A percentile compares a stretch with the other conserved stretches of the same genome.
Evolutionary conservation across 2,888 invertebrate genomes (phyloP).

Genomic region (Hermaeophaga mercurialis): DNA sequence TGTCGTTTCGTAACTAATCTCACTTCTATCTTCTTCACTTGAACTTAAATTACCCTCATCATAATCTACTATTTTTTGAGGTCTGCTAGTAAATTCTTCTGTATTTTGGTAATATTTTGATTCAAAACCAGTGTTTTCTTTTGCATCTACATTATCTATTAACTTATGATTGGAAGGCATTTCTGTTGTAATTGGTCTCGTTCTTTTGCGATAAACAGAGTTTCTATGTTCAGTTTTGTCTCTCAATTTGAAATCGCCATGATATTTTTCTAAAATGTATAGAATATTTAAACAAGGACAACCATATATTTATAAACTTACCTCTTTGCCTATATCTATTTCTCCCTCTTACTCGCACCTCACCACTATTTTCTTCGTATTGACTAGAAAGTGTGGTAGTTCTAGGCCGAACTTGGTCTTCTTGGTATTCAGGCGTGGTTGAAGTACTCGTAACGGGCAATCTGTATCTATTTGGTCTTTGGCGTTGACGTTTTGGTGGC

Average conservation of each 20-base stretch:
- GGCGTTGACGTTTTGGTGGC: slow-evolving; percentile 12
- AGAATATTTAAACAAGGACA: no score
- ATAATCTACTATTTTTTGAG: slow-evolving; percentile 12
- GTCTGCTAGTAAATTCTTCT: slow-evolving; percentile 7
- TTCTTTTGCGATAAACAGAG: slow-evolving; percentile 24
- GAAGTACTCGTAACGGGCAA: slow-evolving; percentile 37
- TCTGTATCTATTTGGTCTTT: slow-evolving; percentile 27
- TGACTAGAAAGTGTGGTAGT: slow-evolving; percentile 27
- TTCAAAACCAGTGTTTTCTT: slow-evolving; percentile 21
- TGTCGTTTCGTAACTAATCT: slow-evolving; percentile 12
- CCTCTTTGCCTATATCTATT: slow-evolving; percentile 34
- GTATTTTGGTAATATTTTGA: slow-evolving; percentile 19
- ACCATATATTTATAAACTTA: slow-evolving; percentile 2
- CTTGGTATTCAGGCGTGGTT: slow-evolving; percentile 16
- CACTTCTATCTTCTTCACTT: slow-evolving; percentile 9
- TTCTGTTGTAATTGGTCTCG: slow-evolving; percentile 31
- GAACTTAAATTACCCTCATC: slow-evolving; percentile 10
- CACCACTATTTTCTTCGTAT: slow-evolving; percentile 23
- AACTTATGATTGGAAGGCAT: slow-evolving; percentile 32
- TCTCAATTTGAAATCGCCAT: slow-evolving; percentile 1
- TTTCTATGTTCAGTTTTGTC: slow-evolving; percentile 22
- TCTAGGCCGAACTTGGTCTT: slow-evolving; percentile 22
- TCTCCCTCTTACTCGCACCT: slow-evolving; percentile 30
- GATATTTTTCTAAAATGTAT: neutral
- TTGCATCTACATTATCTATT: neutral